Percentiles rank a stretch among this genome's conserved stretches.
Conservation (phyloP, 2,797 vertebrate genomes). For the Pogoniulus pusillus region DNA sequence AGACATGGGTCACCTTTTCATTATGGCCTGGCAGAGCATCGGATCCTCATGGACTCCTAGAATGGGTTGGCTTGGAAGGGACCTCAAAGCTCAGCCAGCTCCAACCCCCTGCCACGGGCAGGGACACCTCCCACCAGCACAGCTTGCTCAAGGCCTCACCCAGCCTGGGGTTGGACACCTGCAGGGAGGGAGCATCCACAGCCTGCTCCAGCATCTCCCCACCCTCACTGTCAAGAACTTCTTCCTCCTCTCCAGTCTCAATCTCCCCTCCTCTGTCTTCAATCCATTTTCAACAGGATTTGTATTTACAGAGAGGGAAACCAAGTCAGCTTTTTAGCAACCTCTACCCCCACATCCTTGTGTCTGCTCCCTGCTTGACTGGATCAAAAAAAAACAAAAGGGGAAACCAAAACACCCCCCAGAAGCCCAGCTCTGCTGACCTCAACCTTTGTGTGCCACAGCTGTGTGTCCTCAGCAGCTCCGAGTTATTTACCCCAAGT, state of each 20-base stretch:
- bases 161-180: no score
- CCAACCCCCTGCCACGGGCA: no score
- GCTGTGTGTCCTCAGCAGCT: neutral
- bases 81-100: no score
- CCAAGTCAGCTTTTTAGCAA: neutral
- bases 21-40: constrained; percentile 15
- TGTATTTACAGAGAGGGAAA: neutral
- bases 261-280: no score
- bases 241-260: no score
- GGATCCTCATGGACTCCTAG: no score
- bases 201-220: no score
- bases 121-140: no score
- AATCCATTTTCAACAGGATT: neutral
- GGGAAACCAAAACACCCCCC: neutral
- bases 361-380: neutral
- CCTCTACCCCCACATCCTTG: neutral
- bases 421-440: rapidly evolving
- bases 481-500: neutral
- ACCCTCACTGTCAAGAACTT: no score
- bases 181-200: no score
- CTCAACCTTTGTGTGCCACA: neutral
- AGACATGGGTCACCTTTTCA: constrained; percentile 57
- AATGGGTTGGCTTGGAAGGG: no score
- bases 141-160: no score
- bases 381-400: neutral